phyloP scores from a whole-genome alignment of 2,888 invertebrate species.

The Uloborus plumipes region DNA sequence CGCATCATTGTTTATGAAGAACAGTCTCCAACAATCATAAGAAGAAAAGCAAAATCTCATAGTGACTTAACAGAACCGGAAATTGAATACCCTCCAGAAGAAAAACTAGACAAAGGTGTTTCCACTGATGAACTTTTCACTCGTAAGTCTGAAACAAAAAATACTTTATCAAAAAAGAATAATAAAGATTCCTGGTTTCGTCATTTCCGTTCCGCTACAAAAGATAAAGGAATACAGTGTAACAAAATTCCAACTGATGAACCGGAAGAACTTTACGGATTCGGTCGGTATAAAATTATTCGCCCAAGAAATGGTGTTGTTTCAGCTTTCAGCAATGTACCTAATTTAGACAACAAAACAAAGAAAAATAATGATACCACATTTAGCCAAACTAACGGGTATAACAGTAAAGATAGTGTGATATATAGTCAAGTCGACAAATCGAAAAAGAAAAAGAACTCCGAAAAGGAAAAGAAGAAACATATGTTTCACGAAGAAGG shows the following conservation, averaged over 20 bases:
- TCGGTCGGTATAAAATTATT: slow-evolving; percentile 53
- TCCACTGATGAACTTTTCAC: slow-evolving; percentile 51
- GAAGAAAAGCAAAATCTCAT: slow-evolving; percentile 55
- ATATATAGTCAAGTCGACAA: slow-evolving; percentile 67
- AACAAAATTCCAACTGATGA: slow-evolving; percentile 36
- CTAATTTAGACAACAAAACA: slow-evolving; percentile 40
- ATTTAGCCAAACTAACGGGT: slow-evolving; percentile 20
- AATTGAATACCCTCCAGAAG: slow-evolving; percentile 22
- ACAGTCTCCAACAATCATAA: slow-evolving; percentile 34
- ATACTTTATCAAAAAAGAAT: slow-evolving; percentile 36
- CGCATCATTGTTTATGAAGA: slow-evolving; percentile 52
- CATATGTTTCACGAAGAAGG: slow-evolving; percentile 43
- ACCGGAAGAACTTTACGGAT: slow-evolving; percentile 47
- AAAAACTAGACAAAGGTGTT: slow-evolving; percentile 52
- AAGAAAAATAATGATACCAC: slow-evolving; percentile 17
- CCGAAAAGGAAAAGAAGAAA: slow-evolving; percentile 42
- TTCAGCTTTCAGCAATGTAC: slow-evolving; percentile 66
- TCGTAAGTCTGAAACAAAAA: slow-evolving; percentile 38
- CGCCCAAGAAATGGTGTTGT: slow-evolving; percentile 66
- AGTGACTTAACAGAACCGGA: slow-evolving; percentile 43
- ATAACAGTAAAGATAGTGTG: slow-evolving; percentile 55
- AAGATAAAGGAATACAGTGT: slow-evolving; percentile 64
- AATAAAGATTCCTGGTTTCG: slow-evolving; percentile 52
- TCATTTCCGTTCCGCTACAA: slow-evolving; percentile 46
- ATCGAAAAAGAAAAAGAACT: slow-evolving; percentile 61